These are phyloP conservation scores for Campoletis raptor DNA, from an alignment of 2,888 invertebrate genomes.

Conservation along the genomic window DNA sequence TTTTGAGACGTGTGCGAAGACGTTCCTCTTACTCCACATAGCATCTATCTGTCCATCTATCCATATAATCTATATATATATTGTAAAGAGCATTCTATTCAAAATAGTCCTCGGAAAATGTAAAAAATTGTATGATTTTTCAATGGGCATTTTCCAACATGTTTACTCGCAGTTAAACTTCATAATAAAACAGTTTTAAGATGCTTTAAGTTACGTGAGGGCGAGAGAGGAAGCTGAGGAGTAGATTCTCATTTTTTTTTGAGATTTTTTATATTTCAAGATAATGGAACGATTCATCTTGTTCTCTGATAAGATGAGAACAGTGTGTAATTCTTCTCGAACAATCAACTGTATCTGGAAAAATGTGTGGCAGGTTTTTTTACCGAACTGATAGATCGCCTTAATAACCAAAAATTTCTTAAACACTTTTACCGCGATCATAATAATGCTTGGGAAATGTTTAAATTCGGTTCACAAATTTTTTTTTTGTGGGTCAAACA, in stretches of 20 bases:
- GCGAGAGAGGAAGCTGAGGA: neutral
- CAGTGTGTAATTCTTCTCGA: neutral
- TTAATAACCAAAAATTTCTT: neutral
- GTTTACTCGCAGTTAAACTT: neutral
- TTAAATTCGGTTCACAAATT: neutral
- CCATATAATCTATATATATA: conserved; percentile 18
- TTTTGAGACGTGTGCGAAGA: conserved; percentile 34
- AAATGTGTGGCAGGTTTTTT: neutral
- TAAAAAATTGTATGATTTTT: neutral
- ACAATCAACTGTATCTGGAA: neutral
- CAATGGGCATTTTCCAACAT: neutral
- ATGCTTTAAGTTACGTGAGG: too few relatives aligned
- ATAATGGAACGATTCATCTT: neutral
- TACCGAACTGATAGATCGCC: neutral
- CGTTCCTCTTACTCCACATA: conserved; percentile 33
- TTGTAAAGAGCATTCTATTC: neutral
- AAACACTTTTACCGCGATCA: neutral
- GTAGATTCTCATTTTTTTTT: neutral
- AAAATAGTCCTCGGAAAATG: neutral
- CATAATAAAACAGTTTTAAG: neutral
- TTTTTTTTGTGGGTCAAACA: neutral
- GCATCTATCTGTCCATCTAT: conserved; percentile 56
- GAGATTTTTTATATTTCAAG: neutral
- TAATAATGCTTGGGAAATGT: neutral
- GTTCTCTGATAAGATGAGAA: too few relatives aligned